phyloP scores from a whole-genome alignment of 2,888 invertebrate species.

The Agrochola lota region DNA sequence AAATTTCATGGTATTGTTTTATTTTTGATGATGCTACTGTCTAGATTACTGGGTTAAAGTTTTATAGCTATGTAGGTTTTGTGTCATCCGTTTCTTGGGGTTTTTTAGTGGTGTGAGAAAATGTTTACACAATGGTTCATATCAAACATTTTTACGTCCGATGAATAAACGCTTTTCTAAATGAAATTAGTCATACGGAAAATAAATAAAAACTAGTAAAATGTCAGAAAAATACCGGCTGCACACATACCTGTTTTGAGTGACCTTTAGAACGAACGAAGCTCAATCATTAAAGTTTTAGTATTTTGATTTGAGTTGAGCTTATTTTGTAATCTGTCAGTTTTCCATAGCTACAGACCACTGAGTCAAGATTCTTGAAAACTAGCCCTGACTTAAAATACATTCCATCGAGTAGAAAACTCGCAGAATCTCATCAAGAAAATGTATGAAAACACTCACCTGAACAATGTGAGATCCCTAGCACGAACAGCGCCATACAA shows the following conservation, averaged over 20 bases:
- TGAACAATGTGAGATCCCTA: constrained; percentile 82
- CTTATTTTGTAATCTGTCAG: neutral
- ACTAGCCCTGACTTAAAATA: neutral
- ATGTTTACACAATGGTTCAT: constrained; percentile 43
- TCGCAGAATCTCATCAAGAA: neutral
- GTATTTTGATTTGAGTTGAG: neutral
- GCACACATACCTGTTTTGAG: neutral
- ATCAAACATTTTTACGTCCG: constrained; percentile 1
- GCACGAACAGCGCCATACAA: constrained; percentile 76
- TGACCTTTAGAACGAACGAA: neutral
- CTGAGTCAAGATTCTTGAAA: neutral
- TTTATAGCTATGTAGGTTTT: constrained; percentile 38
- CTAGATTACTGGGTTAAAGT: constrained; percentile 29
- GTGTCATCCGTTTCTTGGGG: constrained; percentile 44
- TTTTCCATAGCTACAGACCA: neutral
- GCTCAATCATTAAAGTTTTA: neutral
- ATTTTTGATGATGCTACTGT: constrained; percentile 45
- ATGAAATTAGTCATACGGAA: constrained; percentile 15
- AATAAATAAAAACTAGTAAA: constrained; percentile 8
- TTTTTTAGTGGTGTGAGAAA: constrained; percentile 45
- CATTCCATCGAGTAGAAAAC: neutral
- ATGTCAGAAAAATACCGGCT: neutral
- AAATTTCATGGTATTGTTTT: constrained; percentile 66
- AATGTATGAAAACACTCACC: constrained; percentile 70
- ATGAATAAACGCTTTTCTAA: constrained; percentile 30